These are phyloP conservation scores for Machimus rusticus DNA, from an alignment of 2,888 invertebrate species.

Conservation along the genomic window DNA sequence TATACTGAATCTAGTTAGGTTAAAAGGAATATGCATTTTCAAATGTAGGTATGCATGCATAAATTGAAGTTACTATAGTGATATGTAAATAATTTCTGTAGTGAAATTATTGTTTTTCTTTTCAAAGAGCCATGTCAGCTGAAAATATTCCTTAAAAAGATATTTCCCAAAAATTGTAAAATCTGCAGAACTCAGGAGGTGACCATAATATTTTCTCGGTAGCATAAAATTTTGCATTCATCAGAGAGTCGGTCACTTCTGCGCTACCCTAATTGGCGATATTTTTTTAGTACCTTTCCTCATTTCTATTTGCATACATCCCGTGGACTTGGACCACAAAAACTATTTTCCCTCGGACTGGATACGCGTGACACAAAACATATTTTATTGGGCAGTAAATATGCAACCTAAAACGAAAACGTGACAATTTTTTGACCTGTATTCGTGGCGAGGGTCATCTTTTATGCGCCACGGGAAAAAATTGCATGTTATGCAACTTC, in stretches of 20 bases:
- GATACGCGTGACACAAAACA: not conserved
- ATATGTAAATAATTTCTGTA: no score
- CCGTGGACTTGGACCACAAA: not conserved
- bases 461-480: constrained; percentile 1
- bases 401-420: not conserved
- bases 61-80: no score
- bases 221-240: not conserved
- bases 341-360: not conserved
- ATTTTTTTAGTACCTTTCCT: not conserved
- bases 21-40: no score
- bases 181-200: not conserved
- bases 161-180: not conserved
- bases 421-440: constrained; percentile 24
- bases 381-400: constrained; percentile 16
- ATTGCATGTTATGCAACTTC: not conserved
- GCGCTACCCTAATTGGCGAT: not conserved
- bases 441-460: constrained; percentile 22
- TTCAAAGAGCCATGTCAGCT: not conserved
- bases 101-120: no score
- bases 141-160: not conserved
- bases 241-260: not conserved
- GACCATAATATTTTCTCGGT: not conserved
- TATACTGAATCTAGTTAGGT: no score
- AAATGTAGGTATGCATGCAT: no score
- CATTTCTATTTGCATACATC: constrained; percentile 6